These are phyloP conservation scores for Lordiphosa mommai DNA, from an alignment of 1,140 invertebrate genomes.

Conservation along the genomic window DNA sequence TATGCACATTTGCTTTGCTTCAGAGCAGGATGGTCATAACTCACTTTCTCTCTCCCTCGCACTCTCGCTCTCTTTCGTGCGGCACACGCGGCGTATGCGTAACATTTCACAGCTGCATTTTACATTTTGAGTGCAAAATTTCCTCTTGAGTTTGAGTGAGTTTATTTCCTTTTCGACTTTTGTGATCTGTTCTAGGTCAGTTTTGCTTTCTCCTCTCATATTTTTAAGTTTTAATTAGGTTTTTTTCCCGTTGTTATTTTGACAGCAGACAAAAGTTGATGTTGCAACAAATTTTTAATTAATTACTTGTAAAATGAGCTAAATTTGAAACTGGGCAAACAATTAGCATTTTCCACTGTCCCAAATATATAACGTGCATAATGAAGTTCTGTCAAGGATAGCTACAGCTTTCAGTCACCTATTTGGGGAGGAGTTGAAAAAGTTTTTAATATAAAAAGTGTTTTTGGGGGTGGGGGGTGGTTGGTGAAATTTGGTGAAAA, in stretches of 20 bases:
- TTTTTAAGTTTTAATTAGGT: slow-evolving; percentile 73
- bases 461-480: slow-evolving; percentile 29
- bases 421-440: slow-evolving; percentile 19
- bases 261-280: slow-evolving; percentile 51
- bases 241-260: slow-evolving; percentile 54
- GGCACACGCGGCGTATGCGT: slow-evolving; percentile 65
- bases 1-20: slow-evolving; percentile 24
- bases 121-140: slow-evolving; percentile 20
- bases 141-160: slow-evolving; percentile 27
- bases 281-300: slow-evolving; percentile 68
- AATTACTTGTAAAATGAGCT: slow-evolving; percentile 64
- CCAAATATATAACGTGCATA: slow-evolving; percentile 39
- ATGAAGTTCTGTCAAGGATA: slow-evolving; percentile 54
- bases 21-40: neutral
- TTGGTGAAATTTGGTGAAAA: slow-evolving; percentile 5
- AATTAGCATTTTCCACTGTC: slow-evolving; percentile 58
- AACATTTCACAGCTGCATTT: slow-evolving; percentile 61
- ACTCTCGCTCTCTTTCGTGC: slow-evolving; percentile 4
- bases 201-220: slow-evolving; percentile 28
- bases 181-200: slow-evolving; percentile 50
- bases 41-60: slow-evolving; percentile 20
- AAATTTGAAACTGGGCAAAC: slow-evolving; percentile 50
- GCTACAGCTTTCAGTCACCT: slow-evolving; percentile 13
- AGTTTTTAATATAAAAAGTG: slow-evolving; percentile 71
- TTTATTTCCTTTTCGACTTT: slow-evolving; percentile 18